Evolutionary conservation across 2,888 invertebrate species (phyloP), one percentile per base, ranked within the genome.

Genomic region (Ophion ventricosus): DNA sequence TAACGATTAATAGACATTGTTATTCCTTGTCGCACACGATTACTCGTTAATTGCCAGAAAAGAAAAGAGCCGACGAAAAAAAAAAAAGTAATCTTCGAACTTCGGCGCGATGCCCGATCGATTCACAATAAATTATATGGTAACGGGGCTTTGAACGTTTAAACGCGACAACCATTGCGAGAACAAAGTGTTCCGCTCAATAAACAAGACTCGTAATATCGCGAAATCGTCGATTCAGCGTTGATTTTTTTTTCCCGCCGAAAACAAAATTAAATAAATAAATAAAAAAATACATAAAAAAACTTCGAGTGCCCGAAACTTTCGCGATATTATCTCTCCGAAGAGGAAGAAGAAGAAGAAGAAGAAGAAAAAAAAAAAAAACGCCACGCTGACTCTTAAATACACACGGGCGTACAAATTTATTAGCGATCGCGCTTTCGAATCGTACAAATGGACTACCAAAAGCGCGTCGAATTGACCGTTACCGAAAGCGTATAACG

Each of bases 401-500:
- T 77, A 69, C 77, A 29, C 11, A 54, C 25, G 23, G 23, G 43
- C 14, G 54, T 64, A 40, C 10, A 23, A 63, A 63, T 70, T 81
- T 83, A 87, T 85, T 87, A 86, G 83, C 86, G 85, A 80, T 85
- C 66, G 76, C 67, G 67, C 11, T 25, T 70, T 43, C 73, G 82
- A 76, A 67, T 82, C 69, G 69, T 29, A 49, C 76, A 76, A 85
- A 80, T 82, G 72, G 79, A 76, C 76, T 81, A 73, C 70, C 79
- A 72, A 69, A 69, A 78, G 81, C 80, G 82, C 82, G 81, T 80
- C 74, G 83, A 82, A 78, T 70, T 35, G 81, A 84, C 79, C 84
- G 84, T 84, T 84, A 84, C 82, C 59, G 75, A 87, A 85, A 86
- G 82, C 86, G 84, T 85, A 86, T 87, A 87, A 89, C 84, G 87